phyloP scores from a whole-genome alignment of 2,113 vertebrate species.

The Elgaria multicarinata region DNA sequence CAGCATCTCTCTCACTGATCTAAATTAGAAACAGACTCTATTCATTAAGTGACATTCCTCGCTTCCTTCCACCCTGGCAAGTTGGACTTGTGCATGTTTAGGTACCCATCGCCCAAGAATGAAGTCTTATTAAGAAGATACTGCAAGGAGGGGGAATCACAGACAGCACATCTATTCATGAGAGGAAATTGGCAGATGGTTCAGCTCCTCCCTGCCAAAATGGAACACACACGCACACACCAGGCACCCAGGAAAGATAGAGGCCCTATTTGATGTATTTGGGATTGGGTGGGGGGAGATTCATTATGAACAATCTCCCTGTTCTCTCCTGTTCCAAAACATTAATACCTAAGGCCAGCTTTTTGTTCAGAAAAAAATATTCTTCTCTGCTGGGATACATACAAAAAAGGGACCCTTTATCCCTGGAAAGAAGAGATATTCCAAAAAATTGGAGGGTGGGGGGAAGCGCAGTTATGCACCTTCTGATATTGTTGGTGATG shows the following conservation, averaged over 20 bases:
- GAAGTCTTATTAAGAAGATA: neutral
- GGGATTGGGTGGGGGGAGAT: neutral
- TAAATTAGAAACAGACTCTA: neutral
- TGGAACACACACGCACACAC: too few relatives aligned
- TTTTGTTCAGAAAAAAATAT: too few relatives aligned
- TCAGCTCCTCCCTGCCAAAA: neutral
- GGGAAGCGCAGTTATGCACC: too few relatives aligned
- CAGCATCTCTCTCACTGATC: neutral
- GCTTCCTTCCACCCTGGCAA: neutral
- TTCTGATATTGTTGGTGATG: too few relatives aligned
- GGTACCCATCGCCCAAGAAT: neutral
- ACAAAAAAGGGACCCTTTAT: too few relatives aligned
- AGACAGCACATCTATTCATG: neutral
- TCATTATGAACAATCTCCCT: neutral
- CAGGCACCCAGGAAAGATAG: neutral
- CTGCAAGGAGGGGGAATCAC: neutral
- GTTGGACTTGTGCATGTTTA: neutral
- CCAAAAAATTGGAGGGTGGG: too few relatives aligned
- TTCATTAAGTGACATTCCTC: neutral
- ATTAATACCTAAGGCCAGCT: too few relatives aligned
- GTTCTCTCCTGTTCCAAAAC: neutral
- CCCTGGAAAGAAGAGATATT: too few relatives aligned
- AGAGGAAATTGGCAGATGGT: too few relatives aligned
- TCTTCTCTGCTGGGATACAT: too few relatives aligned
- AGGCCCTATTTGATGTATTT: neutral